Base-by-base conservation (phyloP, 1,140 invertebrate species). In the Microplitis demolitor region DNA sequence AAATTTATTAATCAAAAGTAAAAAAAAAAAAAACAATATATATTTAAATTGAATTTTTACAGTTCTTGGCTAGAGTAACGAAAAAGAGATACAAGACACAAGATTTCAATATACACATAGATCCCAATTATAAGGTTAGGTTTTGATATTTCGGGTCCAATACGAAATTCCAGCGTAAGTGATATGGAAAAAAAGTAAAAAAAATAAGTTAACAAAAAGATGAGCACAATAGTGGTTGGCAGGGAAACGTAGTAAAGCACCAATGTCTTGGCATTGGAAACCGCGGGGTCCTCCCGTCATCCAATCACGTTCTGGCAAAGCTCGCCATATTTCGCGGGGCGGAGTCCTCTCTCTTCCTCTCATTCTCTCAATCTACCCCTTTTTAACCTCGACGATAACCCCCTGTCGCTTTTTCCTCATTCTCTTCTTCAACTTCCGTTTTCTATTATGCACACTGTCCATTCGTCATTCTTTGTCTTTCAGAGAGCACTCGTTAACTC, bases 321-420 rank as follows among this genome's bases (percentile, higher is more conserved):
- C 80, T 85, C 83, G 84, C 84, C 84, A 85, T 85, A 85, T 87
- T 85, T 83, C 80, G 83, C 82, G 84, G 84, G 85, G 85, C 85
- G 85, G 85, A 87, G 84, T 79, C 75, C 80, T 83, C 77, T 84
- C 79, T 77, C 24, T 51, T 53, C 31, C 53, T 67, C 66, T 80
- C 76, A 56, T 77, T 80, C 74, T 75, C 74, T 77, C 68, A 77
- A 66, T 74, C 53, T 34, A 14, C 54, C 56, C 66, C 39, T 45
- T 45, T 45, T 45, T 9, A 45, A 45, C 58, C 63, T 56, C 74
- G 79, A 24, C 24, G 39, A 45, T 9, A 45, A 45, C 39, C 39
- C 39, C 39, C 8, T 45, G 39, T 45, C 39, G 8, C 39, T 45
- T 45, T 24, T 45, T 11, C 39, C 39, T 45, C 8, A 45, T 45